Evolutionary conservation across 2,888 invertebrate species (phyloP), one percentile per base, ranked within the genome.

Genomic region (Odiellus spinosus): DNA sequence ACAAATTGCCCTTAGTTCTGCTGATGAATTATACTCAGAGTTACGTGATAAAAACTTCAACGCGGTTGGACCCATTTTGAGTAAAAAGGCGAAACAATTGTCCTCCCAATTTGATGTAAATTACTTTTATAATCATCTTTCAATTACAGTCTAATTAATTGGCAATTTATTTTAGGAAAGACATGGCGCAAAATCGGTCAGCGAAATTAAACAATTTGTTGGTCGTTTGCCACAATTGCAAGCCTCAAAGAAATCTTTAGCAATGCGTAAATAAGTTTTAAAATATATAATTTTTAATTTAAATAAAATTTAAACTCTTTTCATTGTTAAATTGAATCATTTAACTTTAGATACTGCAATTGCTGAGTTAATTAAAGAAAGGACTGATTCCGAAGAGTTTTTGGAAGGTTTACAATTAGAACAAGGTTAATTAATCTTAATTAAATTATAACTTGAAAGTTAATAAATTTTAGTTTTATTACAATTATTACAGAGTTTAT

Each of bases 131-230:
- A 12, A 12, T n/a, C 34, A 34, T 34, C 11, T 34, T 34, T n/a
- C n/a, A 12, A 12, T 34, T 12, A 34, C 34, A 34, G 11, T n/a
- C n/a, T n/a, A n/a, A 12, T 19, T 49, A 51, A 21, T 14, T 14
- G 18, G 2, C 3, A 47, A 45, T 50, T 11, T 47, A n/a, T n/a
- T 53, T 2, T 48, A 87, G 64, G 85, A 88, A 61, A 75, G 81
- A 21, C 82, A 85, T 62, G 59, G 63, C 41, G 82, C 86, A 46
- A 86, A 84, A 64, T 81, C 88, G 0, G 82, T 96, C n/a, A 84
- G 85, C 59, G 90, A 93, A 67, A 86, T 95, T 69, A 90, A 88
- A 63, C 78, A 83, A 60, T 88, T 91, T 65, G 93, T 95, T 2
- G 80, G 85, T 33, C 78, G 82, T 44, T 70, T 95, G 53, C 91